Evolutionary conservation across 2,888 invertebrate species (phyloP), one percentile per base, ranked within the genome.

Genomic region (Nemapogon koenigi): DNA sequence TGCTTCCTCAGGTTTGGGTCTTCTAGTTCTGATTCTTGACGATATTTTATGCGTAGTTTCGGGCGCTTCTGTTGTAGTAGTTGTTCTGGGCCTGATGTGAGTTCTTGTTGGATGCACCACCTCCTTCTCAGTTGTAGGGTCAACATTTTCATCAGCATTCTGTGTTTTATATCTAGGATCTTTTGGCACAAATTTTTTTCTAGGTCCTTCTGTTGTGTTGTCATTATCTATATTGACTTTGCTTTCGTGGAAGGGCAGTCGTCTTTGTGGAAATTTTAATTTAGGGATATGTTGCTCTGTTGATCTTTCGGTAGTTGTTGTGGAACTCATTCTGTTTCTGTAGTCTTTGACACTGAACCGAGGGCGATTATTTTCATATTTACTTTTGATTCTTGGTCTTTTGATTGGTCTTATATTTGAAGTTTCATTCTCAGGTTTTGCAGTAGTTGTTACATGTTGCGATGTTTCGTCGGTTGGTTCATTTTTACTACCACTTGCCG

Each of bases 271-370:
- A 50, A 67, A 80, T 50, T 83, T 59, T 4, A 70, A 26, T 53
- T 78, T 80, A 1, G 72, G 59, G 11, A 62, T 47, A 4, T 60
- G 62, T 16, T 62, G 55, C 44, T 64, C 69, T 8, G 44, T 42
- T 0, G 45, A 36, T 43, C 60, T 67, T 44, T 79, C 78, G 13
- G 75, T 71, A 35, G 67, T 68, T 4, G 83, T 80, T 0, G 83
- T 81, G 1, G 82, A 80, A 48, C 82, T 84, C 35, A 88, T 58
- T 42, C 87, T 72, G 47, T 81, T 87, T 52, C 85, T 84, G 56
- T 89, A 89, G 46, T 90, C 89, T 60, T 89, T 89, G 3, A 90
- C 85, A 53, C 89, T 90, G 57, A 90, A 90, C 45, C 86, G 73
- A 1, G 89, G 89, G 37, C 90, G 70, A 35, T 85, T 86, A 26